Evolutionary conservation across 64 coral and sea anemone genomes (phyloP), one percentile per base, ranked within the genome.

Genomic region (Montipora efflorescens): DNA sequence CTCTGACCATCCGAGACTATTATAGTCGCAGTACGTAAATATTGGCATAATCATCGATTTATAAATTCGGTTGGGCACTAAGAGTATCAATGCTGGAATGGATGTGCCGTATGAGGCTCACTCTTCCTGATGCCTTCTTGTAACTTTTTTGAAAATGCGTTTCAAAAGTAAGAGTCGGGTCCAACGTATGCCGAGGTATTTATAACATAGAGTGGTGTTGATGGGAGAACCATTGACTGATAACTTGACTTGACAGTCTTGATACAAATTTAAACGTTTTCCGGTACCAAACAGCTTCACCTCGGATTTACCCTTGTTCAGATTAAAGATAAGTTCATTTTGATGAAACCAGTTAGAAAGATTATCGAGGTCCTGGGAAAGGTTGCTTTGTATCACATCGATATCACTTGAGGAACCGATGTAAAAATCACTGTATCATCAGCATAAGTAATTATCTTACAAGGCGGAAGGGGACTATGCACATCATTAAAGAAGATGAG

Each of bases 401-500:
- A 91, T 48, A 81, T 91, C 78, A 80, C 52, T 91, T 91, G 90
- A 91, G 21, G 90, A 28, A 28, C 28, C 28, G 28, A 91, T 72
- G 90, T 91, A 91, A 91, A 85, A 45, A 92, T 92, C 14, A 85
- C 69, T 75, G 90, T 92, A 85, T 92, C 90, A 19, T 92, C 90
- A 47, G 90, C 81, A 77, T 92, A 92, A 5, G 90, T 92, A 43
- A 86, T 16, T 45, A 92, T 83, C 25, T 28, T 92, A 74, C 12
- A 67, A 16, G 0, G 15, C 0, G n/a, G 49, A 82, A 92, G 90
- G 90, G 79, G 79, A 8, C 67, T 82, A 73, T 92, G 90, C 9
- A 92, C 90, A 92, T 92, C 81, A 47, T 92, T 77, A 43, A 86
- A 78, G 55, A 59, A 61, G 57, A 92, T 92, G 49, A 92, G 71